Evolutionary conservation across 2,113 vertebrate genomes (phyloP).

Genomic region (Hippolais icterina): DNA sequence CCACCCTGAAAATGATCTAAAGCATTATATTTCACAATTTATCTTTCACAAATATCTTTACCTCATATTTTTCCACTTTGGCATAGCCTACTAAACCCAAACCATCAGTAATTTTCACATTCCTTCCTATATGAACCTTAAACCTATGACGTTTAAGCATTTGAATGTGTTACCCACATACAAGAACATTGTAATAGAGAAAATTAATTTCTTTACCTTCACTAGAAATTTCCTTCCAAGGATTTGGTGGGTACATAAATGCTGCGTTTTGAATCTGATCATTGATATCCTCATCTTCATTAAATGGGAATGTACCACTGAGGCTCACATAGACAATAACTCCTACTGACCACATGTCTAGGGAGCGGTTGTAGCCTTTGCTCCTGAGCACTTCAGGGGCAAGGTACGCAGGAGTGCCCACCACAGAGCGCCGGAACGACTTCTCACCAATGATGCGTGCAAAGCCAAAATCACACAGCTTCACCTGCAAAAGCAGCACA

Average conservation of each 20-base stretch:
- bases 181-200: not conserved
- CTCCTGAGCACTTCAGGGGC: constrained; percentile 95
- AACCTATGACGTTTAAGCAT: not conserved
- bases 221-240: constrained; percentile 94
- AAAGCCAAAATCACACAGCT: constrained; percentile 97
- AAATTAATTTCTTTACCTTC: constrained; percentile 80
- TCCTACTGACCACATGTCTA: constrained; percentile 99
- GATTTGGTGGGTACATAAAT: constrained; percentile 96
- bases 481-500: constrained; percentile 79
- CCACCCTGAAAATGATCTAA: not conserved
- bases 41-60: not conserved
- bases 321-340: constrained; percentile 97
- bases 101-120: not conserved
- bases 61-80: not conserved
- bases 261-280: constrained; percentile 98
- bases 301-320: constrained; percentile 96
- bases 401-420: constrained; percentile 94
- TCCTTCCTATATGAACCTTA: not conserved
- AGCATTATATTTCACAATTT: not conserved
- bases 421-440: constrained; percentile 94
- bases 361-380: constrained; percentile 96
- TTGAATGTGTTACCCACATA: not conserved
- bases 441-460: constrained; percentile 98
- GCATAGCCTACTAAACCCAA: not conserved
- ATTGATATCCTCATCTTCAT: constrained; percentile 97